These are phyloP conservation scores for Diloba caeruleocephala DNA, from an alignment of 2,888 invertebrate species.

Conservation along the genomic window DNA sequence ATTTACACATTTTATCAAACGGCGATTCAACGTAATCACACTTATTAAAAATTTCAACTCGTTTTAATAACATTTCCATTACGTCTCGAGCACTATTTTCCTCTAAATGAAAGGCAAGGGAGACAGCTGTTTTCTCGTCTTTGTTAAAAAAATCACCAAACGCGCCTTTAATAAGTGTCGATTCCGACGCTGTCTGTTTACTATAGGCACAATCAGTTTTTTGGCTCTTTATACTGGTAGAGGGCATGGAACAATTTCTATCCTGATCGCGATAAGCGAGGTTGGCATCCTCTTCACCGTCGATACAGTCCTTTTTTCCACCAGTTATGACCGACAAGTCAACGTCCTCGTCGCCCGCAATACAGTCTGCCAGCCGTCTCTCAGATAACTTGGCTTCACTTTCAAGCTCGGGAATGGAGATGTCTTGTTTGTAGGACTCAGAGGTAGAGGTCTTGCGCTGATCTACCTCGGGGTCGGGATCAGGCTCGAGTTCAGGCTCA, in stretches of 20 bases:
- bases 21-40: conserved; percentile 64
- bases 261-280: conserved; percentile 17
- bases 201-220: conserved; percentile 9
- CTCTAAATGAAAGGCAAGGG: conserved; percentile 47
- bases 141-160: conserved; percentile 17
- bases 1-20: conserved; percentile 59
- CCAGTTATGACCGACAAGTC: conserved; percentile 39
- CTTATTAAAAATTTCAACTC: conserved; percentile 62
- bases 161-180: conserved; percentile 27
- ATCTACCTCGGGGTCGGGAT: conserved; percentile 6
- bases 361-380: conserved; percentile 10
- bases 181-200: conserved; percentile 20
- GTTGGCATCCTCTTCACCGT: conserved; percentile 41
- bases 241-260: conserved; percentile 10
- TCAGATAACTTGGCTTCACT: conserved; percentile 60
- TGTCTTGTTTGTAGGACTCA: too few species aligned
- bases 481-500: conserved; percentile 6
- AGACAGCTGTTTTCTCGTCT: conserved; percentile 14
- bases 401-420: conserved; percentile 52
- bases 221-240: conserved; percentile 27
- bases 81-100: conserved; percentile 65
- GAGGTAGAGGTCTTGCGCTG: too few species aligned
- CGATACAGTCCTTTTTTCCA: conserved; percentile 38
- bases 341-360: conserved; percentile 37
- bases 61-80: conserved; percentile 64